Conservation (phyloP, 2,888 invertebrate genomes). For the Tillus elongatus region DNA sequence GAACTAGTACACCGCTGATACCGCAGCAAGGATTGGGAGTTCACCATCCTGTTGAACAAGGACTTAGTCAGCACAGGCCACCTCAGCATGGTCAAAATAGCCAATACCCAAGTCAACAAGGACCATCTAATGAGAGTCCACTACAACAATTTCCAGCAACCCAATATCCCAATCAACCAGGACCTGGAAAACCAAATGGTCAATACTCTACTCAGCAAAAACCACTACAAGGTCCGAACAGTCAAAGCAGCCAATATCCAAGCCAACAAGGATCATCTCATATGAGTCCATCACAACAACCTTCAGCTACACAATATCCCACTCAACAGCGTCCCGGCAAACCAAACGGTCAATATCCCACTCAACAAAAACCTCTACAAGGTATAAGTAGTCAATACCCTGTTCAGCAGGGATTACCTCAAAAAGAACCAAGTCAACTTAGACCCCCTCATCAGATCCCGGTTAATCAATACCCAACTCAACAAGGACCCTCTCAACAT, state of each 20-base stretch:
- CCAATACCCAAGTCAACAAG: neutral
- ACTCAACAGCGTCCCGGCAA: neutral
- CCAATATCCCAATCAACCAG: constrained; percentile 9
- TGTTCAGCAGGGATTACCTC: constrained; percentile 11
- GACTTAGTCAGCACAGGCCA: too few relatives aligned
- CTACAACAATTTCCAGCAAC: neutral
- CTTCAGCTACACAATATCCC: neutral
- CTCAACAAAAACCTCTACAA: neutral
- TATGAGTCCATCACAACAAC: neutral
- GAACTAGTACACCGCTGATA: neutral
- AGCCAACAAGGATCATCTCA: neutral
- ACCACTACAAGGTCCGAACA: neutral
- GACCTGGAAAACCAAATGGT: constrained; percentile 5
- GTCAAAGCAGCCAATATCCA: neutral
- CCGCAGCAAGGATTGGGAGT: neutral
- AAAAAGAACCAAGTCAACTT: constrained; percentile 8
- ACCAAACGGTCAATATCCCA: neutral
- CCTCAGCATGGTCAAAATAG: too few relatives aligned
- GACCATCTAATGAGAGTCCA: neutral
- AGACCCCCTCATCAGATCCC: constrained; percentile 10
- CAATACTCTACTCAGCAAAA: neutral
- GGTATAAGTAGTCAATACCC: constrained; percentile 10
- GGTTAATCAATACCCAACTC: constrained; percentile 12
- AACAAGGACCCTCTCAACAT: constrained; percentile 10
- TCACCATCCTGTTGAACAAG: too few relatives aligned